Evolutionary conservation across 92 coral and sea anemone species (phyloP).

Genomic region (Ricordea florida): DNA sequence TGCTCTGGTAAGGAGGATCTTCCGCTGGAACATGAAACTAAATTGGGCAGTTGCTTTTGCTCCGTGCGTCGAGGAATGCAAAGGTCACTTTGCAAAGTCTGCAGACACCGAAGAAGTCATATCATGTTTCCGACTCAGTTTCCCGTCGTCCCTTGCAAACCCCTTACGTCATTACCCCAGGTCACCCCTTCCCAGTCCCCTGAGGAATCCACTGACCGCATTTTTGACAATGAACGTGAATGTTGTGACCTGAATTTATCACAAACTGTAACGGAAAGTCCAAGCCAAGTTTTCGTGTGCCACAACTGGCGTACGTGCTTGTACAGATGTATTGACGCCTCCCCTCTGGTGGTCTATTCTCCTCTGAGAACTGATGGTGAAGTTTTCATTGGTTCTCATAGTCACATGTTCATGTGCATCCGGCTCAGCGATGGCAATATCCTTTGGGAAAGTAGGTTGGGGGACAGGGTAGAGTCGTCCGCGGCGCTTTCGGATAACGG

Average conservation of each 20-base stretch:
- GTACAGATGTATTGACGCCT: slow-evolving; percentile 90
- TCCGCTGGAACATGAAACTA: neutral
- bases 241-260: no score
- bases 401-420: slow-evolving; percentile 83
- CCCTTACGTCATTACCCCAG: neutral
- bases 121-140: no score
- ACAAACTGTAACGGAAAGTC: no score
- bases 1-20: neutral
- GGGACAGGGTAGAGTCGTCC: slow-evolving; percentile 93
- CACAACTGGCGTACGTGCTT: slow-evolving; percentile 74
- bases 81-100: slow-evolving; percentile 40
- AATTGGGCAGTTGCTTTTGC: slow-evolving; percentile 52
- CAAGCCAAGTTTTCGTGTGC: neutral
- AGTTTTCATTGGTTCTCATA: slow-evolving; percentile 92
- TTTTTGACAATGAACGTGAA: no score
- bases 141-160: neutral
- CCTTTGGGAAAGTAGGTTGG: slow-evolving; percentile 79
- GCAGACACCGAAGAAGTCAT: slow-evolving; percentile 9
- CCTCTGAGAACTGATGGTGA: slow-evolving; percentile 43
- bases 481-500: slow-evolving; percentile 84
- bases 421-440: slow-evolving; percentile 67
- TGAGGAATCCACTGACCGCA: no score
- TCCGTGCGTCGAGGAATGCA: slow-evolving; percentile 79
- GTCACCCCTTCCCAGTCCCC: neutral
- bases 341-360: slow-evolving; percentile 83